Percentiles rank a stretch among this genome's conserved stretches.
phyloP scores from a whole-genome alignment of 2,888 invertebrate species.

The Myopa tessellatipennis region DNA sequence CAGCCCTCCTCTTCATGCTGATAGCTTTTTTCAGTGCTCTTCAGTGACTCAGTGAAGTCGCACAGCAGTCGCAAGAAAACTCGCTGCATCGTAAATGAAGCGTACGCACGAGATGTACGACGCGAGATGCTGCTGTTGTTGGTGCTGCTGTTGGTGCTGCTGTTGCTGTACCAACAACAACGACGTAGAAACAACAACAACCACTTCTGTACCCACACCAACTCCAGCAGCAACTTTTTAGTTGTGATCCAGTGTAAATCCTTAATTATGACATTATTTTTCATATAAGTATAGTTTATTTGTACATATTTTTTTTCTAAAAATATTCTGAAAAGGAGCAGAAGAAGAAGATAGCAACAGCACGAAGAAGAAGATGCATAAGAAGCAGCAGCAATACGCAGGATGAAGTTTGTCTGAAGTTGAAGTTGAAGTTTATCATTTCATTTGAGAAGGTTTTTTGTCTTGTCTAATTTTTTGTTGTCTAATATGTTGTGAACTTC shows the following conservation, averaged over 20 bases:
- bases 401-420: neutral
- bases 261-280: conserved; percentile 66
- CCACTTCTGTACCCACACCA: conserved; percentile 1
- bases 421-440: neutral
- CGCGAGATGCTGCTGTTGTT: neutral
- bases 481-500: neutral
- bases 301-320: neutral
- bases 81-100: conserved; percentile 33
- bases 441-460: neutral
- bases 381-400: neutral
- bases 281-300: conserved; percentile 56
- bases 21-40: too few species aligned
- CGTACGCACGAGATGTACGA: conserved; percentile 31
- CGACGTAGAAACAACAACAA: neutral
- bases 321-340: neutral
- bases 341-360: neutral
- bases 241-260: conserved; percentile 52
- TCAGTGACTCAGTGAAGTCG: conserved; percentile 23
- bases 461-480: neutral
- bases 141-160: too few species aligned
- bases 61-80: neutral
- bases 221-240: neutral
- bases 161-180: too few species aligned
- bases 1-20: too few species aligned
- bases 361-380: neutral